Base-by-base conservation (phyloP, 2,113 vertebrate genomes). In the Odontophorus gujanensis region DNA sequence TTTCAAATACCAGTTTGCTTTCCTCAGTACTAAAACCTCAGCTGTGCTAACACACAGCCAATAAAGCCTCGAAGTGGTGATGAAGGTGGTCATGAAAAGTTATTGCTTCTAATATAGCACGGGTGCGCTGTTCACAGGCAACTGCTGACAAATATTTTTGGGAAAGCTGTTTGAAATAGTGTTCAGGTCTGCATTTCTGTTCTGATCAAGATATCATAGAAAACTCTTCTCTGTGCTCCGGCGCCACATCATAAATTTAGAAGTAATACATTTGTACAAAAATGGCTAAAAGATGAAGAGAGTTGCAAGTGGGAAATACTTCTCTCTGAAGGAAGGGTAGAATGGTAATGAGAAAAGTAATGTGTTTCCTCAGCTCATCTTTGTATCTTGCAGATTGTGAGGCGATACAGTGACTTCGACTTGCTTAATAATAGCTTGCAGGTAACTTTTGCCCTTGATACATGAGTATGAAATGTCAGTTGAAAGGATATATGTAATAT, bases 351-450 rank as follows among this genome's bases (percentile, higher is more conserved):
- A 25, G 7, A 57, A 57, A 61, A 61, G 7, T 68, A 81, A 47
- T 74, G 26, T 25, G 13, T 83, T 90, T 92, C 66, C 48, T 89
- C 63, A 90, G 40, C 47, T 65, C 91, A 30, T 96, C 65, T 97
- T 93, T 96, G 5, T 97, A 79, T 88, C 96, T 98, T 98, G 61
- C 98, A 99, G 99, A 98, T 99, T 87, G 97, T 99, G 81, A 98
- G 99, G 74, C 98, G 99, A 96, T 99, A 99, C 96, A 99, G 99
- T 81, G 99, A 99, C 97, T 99, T 99, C 79, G 99, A 99, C 74
- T 97, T 98, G 92, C 98, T 99, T 68, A 99, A 99, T 97, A 99
- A 97, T 96, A 99, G 97, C 95, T 96, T 99, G 92, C 98, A 99
- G 99, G 99, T 99, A 98, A 99, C 97, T 92, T 84, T 87, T 30